These are phyloP conservation scores for Lasiurus cinereus DNA, from an alignment of 2,113 vertebrate genomes.

Conservation along the genomic window DNA sequence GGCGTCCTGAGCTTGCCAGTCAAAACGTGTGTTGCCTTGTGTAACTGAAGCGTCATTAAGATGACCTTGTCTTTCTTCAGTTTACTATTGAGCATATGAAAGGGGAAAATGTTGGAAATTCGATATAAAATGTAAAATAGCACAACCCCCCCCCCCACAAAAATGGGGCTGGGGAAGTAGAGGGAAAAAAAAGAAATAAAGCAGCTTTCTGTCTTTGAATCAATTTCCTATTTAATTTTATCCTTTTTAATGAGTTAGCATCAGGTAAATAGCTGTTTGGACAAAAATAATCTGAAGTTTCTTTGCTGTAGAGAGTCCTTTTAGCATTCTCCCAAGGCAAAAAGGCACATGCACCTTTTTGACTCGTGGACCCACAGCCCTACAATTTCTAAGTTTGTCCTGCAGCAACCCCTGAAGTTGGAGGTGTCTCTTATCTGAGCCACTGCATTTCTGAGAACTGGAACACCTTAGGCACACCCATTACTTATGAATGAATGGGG, in stretches of 20 bases:
- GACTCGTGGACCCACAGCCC: background rate
- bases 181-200: constrained; percentile 1
- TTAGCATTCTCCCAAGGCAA: constrained; percentile 19
- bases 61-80: constrained; percentile 63
- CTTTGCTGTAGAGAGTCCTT: constrained; percentile 57
- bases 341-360: background rate
- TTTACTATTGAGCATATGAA: constrained; percentile 47
- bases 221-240: constrained; percentile 60
- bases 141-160: too few relatives aligned
- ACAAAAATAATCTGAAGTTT: constrained; percentile 52
- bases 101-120: constrained; percentile 44
- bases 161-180: background rate
- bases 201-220: constrained; percentile 65
- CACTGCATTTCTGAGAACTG: background rate
- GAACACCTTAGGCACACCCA: background rate
- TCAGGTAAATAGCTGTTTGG: too few relatives aligned
- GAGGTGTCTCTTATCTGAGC: background rate
- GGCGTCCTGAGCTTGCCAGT: constrained; percentile 68
- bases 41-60: constrained; percentile 71
- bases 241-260: background rate
- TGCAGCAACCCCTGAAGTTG: background rate
- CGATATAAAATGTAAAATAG: constrained; percentile 58
- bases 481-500: constrained; percentile 76
- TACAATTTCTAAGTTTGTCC: background rate
- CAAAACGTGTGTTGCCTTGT: constrained; percentile 72